Evolutionary conservation across 53 echinoderm and acorn worm genomes (phyloP), one percentile per base, ranked within the genome.

Genomic region (Mesocentrotus franciscanus): DNA sequence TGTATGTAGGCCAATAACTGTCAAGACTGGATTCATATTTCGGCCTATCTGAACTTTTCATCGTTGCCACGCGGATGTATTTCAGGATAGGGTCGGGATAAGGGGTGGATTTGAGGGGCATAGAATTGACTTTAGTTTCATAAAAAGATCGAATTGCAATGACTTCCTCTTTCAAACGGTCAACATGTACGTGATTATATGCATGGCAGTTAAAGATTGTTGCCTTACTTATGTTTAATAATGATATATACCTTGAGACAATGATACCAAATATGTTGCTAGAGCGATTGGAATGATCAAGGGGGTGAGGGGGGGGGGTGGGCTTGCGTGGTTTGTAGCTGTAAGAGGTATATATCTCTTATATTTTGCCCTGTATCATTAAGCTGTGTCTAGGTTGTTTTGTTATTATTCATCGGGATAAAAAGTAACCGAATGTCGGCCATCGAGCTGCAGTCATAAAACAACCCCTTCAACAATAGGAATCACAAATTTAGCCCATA

Each of bases 111-210:
- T 81, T 81, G 81, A 20, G 81, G 39, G 81, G 81, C 17, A 79
- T 16, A 36, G 22, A 81, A 81, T 16, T 81, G 33, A 33, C 76
- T 81, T 81, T 81, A 36, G 81, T 42, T 81, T 81, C 81, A 81
- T 39, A 42, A 2, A 81, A 42, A 81, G 9, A 81, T 81, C 39
- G 7, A 81, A 81, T 81, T 81, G 20, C 81, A 81, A 81, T 81
- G 81, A 20, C 81, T 81, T 81, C 36, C 42, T 81, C 81, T 81
- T 36, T 81, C 42, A 42, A 42, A 81, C 81, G 81, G 81, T 81
- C 81, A 81, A 81, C 15, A 39, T 42, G 36, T 81, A 42, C 42
- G 79, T 81, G 81, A 81, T 42, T 42, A 22, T 64, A 49, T 49
- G 16, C 0, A 64, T 36, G 20, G 36, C 81, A 36, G 29, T 74